These are phyloP conservation scores for Drosophila kurseongensis DNA, from an alignment of 1,140 invertebrate species.

Conservation along the genomic window DNA sequence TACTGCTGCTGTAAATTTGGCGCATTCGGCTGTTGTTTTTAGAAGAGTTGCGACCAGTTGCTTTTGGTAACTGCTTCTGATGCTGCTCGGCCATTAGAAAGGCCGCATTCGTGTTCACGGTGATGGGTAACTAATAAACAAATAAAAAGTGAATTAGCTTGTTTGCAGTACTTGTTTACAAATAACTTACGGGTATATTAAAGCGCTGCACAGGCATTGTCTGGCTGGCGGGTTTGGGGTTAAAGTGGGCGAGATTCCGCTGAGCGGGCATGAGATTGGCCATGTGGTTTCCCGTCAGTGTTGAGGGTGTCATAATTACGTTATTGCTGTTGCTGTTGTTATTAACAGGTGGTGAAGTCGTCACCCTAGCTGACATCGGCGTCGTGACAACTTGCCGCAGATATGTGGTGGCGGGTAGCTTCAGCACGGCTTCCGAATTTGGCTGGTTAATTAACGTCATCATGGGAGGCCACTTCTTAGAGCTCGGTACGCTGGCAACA, in stretches of 20 bases:
- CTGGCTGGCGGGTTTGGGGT: conserved; percentile 12
- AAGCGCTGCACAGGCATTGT: conserved; percentile 51
- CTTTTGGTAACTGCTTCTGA: conserved; percentile 51
- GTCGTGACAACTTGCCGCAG: conserved; percentile 45
- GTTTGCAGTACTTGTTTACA: neutral
- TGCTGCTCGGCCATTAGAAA: conserved; percentile 56
- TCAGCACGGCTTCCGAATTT: conserved; percentile 42
- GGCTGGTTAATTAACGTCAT: conserved; percentile 43
- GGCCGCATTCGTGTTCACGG: conserved; percentile 30
- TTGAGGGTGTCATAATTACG: conserved; percentile 31
- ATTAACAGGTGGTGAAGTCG: conserved; percentile 21
- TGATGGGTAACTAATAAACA: conserved; percentile 56
- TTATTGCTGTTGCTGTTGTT: conserved; percentile 20
- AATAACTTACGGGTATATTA: conserved; percentile 65
- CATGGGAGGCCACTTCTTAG: conserved; percentile 49
- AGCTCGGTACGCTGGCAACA: neutral
- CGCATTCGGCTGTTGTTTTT: conserved; percentile 39
- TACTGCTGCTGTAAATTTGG: conserved; percentile 37
- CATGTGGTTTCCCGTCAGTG: conserved; percentile 38
- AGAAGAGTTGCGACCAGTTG: conserved; percentile 32
- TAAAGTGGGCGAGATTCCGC: conserved; percentile 39
- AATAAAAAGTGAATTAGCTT: neutral
- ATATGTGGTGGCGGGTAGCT: conserved; percentile 50
- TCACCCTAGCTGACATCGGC: conserved; percentile 14
- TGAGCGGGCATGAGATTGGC: conserved; percentile 35